phyloP scores from a whole-genome alignment of 2,113 vertebrate species.

The Mormyrus iriodes region DNA sequence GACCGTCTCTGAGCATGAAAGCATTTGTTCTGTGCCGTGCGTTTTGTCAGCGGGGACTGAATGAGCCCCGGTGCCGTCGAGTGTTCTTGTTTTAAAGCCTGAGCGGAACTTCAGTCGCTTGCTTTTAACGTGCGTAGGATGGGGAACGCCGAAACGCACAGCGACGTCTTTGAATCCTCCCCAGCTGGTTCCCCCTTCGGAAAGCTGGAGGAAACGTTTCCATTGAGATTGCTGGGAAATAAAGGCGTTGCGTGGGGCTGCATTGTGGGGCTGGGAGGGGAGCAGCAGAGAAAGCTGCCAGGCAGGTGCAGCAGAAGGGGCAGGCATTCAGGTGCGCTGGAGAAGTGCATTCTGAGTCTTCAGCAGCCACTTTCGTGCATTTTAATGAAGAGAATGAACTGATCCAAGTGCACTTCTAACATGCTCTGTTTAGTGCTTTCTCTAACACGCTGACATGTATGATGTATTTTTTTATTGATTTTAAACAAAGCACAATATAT shows the following conservation, averaged over 20 bases:
- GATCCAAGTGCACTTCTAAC: slow-evolving; percentile 21
- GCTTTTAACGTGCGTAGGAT: slow-evolving; percentile 52
- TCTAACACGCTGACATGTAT: background rate
- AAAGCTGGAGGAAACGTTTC: slow-evolving; percentile 11
- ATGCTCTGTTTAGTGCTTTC: background rate
- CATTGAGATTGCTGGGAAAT: background rate
- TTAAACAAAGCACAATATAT: background rate
- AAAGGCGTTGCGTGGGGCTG: background rate
- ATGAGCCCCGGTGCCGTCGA: background rate
- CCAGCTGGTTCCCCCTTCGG: slow-evolving; percentile 43
- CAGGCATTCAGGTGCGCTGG: background rate
- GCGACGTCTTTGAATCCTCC: slow-evolving; percentile 37
- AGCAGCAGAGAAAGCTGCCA: too few species aligned
- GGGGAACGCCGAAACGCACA: slow-evolving; percentile 39
- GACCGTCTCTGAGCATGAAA: background rate
- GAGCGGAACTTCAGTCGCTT: slow-evolving; percentile 36
- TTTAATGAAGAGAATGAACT: slow-evolving; percentile 26
- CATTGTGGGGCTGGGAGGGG: background rate
- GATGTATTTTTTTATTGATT: background rate
- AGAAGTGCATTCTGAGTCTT: too few species aligned
- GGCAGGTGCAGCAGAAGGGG: background rate
- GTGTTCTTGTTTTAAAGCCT: slow-evolving; percentile 28
- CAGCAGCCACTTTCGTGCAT: too few species aligned
- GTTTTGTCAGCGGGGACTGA: slow-evolving; percentile 11
- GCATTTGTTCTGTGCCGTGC: slow-evolving; percentile 3